Conservation (phyloP, 2,113 vertebrate species). For the Scomber japonicus region DNA sequence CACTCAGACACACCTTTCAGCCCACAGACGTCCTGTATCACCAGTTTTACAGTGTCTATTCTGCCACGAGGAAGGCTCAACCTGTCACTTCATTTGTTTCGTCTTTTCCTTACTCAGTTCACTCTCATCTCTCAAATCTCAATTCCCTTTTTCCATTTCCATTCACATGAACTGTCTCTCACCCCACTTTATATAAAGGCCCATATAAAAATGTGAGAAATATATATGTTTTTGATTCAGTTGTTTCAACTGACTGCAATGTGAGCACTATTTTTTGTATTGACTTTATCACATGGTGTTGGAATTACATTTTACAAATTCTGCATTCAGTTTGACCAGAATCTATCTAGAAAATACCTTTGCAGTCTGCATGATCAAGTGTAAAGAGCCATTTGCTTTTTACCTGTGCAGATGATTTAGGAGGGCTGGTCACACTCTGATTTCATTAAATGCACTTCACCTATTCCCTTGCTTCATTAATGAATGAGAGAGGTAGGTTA, state of each 20-base stretch:
- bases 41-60: constrained; percentile 15
- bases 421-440: constrained; percentile 59
- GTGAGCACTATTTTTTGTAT: not conserved
- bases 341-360: constrained; percentile 16
- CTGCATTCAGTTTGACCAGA: constrained; percentile 14
- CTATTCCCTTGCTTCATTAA: constrained; percentile 78
- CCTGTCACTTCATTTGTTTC: constrained; percentile 32
- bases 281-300: not conserved
- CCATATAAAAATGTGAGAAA: not conserved
- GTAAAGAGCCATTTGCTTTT: constrained; percentile 56
- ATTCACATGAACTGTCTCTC: constrained; percentile 1
- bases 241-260: not conserved
- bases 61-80: not conserved
- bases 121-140: constrained; percentile 28
- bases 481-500: constrained; percentile 70
- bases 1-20: constrained; percentile 22
- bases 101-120: not conserved
- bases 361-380: constrained; percentile 41
- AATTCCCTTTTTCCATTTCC: constrained; percentile 23
- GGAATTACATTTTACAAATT: not conserved
- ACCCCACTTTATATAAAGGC: not conserved
- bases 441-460: constrained; percentile 74
- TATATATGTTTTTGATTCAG: not conserved
- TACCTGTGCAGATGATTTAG: constrained; percentile 63
- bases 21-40: constrained; percentile 21